Conservation (phyloP, 2,797 vertebrate species). For the Xyrichtys novacula region DNA sequence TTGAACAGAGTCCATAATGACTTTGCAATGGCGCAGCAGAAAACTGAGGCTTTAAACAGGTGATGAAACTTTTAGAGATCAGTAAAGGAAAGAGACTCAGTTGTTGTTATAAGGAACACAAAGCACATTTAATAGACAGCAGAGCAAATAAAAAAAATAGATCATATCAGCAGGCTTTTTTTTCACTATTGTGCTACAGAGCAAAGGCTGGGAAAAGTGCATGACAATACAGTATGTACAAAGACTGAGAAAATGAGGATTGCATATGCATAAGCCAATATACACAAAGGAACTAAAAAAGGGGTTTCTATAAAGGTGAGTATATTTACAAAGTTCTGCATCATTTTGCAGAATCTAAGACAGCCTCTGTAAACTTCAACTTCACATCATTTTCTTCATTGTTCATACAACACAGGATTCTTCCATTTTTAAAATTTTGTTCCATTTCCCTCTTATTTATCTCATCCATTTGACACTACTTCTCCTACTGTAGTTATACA, state of each 20-base stretch:
- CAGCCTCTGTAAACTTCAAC: background rate
- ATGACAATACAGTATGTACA: conserved; percentile 52
- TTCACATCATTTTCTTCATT: background rate
- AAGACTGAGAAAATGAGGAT: background rate
- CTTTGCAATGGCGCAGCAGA: background rate
- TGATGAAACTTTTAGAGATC: background rate
- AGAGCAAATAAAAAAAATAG: conserved; percentile 22
- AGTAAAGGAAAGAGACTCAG: background rate
- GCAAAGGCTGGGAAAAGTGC: conserved; percentile 44
- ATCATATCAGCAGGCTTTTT: conserved; percentile 27
- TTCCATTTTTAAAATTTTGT: conserved; percentile 7
- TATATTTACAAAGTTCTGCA: conserved; percentile 43
- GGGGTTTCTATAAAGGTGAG: background rate
- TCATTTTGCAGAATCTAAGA: background rate
- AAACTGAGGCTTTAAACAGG: background rate
- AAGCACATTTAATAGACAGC: conserved; percentile 60
- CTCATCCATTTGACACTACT: background rate
- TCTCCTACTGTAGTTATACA: background rate
- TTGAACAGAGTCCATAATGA: conserved; percentile 10
- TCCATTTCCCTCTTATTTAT: background rate
- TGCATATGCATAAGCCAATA: background rate
- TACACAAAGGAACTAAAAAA: conserved; percentile 13
- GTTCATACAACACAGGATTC: background rate
- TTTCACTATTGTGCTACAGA: background rate
- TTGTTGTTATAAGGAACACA: conserved; percentile 17